Base-by-base conservation (phyloP, 2,888 invertebrate species). In the Orthosia incerta region DNA sequence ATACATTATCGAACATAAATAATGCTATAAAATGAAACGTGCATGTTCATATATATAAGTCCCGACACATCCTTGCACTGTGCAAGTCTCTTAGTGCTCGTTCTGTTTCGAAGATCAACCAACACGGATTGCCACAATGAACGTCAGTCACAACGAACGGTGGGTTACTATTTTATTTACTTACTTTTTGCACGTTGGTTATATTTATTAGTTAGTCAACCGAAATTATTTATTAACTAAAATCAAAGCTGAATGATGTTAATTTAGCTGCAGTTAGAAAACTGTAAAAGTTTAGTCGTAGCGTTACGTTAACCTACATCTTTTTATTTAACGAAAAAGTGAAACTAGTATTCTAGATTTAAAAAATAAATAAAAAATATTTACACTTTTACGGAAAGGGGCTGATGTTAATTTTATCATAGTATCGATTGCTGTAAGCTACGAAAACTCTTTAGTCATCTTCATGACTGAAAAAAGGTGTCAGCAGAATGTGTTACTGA, bases 11-110 rank as follows among this genome's bases (percentile, higher is more conserved):
- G 78, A 79, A 79, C 85, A 76, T 81, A 72, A 70, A 76, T 79
- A 82, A 79, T 65, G 79, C 74, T 86, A 86, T 86, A 86, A 86
- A 85, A 74, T 77, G 80, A 72, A 80, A 60, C 77, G 71, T 62
- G 57, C 64, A 75, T 72, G 71, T 73, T 66, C 57, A 59, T 75
- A 76, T 74, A 79, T 79, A 86, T 80, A 85, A 76, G 76, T 74
- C 61, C 59, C 64, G 64, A 64, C 60, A 71, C n/a, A 75, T 69
- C 74, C 63, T 72, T 80, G 73, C 78, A 68, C 64, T 66, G 65
- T 51, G 45, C 50, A 64, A 82, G 86, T 79, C 71, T 63, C 65
- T 51, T 16, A 79, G 69, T 75, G 62, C 39, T 57, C 48, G 66
- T 53, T 64, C 57, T 51, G 57, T 66, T 59, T 51, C 50, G 39